A percentile compares a stretch with the other conserved stretches of the same genome.
These are phyloP conservation scores for Boloria selene DNA, from an alignment of 2,888 invertebrate species.

Conservation along the genomic window DNA sequence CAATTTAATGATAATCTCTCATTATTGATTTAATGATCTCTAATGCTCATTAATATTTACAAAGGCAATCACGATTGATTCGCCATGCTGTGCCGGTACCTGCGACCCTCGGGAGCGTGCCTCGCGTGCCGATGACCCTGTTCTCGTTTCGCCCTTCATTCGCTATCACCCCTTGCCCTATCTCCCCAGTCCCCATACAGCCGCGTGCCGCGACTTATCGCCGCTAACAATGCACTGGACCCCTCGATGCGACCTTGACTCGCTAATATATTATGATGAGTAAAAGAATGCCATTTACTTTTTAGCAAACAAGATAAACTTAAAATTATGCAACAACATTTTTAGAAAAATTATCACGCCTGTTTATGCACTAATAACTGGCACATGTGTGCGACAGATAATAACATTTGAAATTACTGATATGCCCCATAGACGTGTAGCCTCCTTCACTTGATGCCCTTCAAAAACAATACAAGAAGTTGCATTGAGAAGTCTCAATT, in stretches of 20 bases:
- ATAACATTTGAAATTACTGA: background rate
- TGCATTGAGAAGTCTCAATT: slow-evolving; percentile 9
- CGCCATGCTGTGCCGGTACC: slow-evolving; percentile 24
- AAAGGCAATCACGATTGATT: slow-evolving; percentile 33
- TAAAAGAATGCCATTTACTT: too few species aligned
- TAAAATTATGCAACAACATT: too few species aligned
- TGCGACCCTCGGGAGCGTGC: slow-evolving; percentile 15
- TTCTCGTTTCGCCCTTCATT: slow-evolving; percentile 9
- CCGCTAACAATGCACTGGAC: slow-evolving; percentile 30
- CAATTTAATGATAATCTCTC: slow-evolving; percentile 11
- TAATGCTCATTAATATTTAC: slow-evolving; percentile 36
- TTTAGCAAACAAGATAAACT: too few species aligned
- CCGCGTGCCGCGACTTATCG: slow-evolving; percentile 29
- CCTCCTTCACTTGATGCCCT: background rate
- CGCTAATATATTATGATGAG: slow-evolving; percentile 2
- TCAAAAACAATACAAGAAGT: slow-evolving; percentile 17
- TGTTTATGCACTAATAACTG: slow-evolving; percentile 1
- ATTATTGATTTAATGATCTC: slow-evolving; percentile 32
- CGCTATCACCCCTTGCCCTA: slow-evolving; percentile 7
- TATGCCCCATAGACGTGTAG: background rate
- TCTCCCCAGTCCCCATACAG: slow-evolving; percentile 19
- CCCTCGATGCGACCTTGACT: slow-evolving; percentile 29
- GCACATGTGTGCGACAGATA: background rate
- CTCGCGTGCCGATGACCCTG: slow-evolving; percentile 27
- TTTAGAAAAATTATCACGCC: too few species aligned